phyloP scores from a whole-genome alignment of 2,113 vertebrate genomes.

The Perca flavescens region DNA sequence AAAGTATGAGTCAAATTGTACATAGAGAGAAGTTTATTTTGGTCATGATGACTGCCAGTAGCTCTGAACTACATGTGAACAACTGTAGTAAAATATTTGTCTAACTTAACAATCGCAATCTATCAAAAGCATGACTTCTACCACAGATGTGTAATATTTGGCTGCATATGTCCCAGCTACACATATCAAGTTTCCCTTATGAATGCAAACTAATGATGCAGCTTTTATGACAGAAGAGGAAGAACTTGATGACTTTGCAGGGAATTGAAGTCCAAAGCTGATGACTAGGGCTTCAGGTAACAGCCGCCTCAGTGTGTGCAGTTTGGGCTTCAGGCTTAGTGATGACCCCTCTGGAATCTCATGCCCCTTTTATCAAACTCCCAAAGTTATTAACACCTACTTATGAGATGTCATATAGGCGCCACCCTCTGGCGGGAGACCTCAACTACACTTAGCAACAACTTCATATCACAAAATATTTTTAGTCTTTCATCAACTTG shows the following conservation, averaged over 20 bases:
- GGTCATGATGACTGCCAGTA: not conserved
- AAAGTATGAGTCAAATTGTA: not conserved
- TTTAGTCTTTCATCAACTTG: constrained; percentile 11
- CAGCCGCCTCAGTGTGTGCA: not conserved
- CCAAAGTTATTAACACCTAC: constrained; percentile 47
- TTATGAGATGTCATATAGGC: constrained; percentile 71
- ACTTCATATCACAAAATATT: not conserved
- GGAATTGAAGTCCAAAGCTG: not conserved
- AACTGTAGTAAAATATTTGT: not conserved
- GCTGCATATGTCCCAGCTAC: not conserved
- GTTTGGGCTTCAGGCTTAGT: constrained; percentile 10
- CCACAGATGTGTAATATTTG: not conserved
- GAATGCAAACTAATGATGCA: not conserved
- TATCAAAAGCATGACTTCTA: not conserved
- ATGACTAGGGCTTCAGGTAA: constrained; percentile 27
- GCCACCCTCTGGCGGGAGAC: constrained; percentile 78
- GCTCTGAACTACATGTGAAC: not conserved
- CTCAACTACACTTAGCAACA: constrained; percentile 44
- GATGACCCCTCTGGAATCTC: constrained; percentile 37
- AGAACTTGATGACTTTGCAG: not conserved
- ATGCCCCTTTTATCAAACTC: constrained; percentile 43
- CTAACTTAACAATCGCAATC: not conserved
- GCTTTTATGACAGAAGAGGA: not conserved
- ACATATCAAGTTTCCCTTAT: not conserved
- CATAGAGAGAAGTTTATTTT: not conserved